A percentile compares a stretch with the other conserved stretches of the same genome.
Evolutionary conservation across 2,113 vertebrate genomes (phyloP).

Genomic region (Cyprinus carpio): DNA sequence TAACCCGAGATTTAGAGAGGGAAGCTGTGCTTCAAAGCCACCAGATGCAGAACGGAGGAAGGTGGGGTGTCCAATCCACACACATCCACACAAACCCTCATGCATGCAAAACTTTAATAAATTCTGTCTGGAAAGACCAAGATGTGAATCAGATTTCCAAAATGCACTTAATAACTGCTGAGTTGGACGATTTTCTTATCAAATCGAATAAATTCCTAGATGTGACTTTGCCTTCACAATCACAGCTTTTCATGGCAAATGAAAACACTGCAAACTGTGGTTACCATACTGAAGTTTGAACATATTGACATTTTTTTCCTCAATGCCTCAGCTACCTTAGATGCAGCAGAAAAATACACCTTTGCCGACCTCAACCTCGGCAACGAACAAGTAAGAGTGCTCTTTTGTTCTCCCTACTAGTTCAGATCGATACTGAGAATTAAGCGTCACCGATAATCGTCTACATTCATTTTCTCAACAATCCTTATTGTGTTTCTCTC

Average conservation of each 20-base stretch:
- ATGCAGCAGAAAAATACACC: conserved; percentile 76
- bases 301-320: conserved; percentile 38
- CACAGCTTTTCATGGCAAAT: neutral
- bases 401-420: neutral
- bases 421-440: neutral
- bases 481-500: neutral
- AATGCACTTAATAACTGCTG: too few species aligned
- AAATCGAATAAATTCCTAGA: neutral
- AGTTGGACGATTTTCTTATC: too few species aligned
- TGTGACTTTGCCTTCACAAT: neutral
- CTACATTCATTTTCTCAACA: neutral
- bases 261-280: neutral
- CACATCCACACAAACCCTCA: neutral
- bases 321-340: conserved; percentile 65
- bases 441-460: neutral
- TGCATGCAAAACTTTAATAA: neutral
- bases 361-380: conserved; percentile 95
- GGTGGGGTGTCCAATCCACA: conserved; percentile 69
- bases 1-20: too few species aligned
- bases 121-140: neutral
- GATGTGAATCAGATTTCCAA: neutral
- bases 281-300: conserved; percentile 14
- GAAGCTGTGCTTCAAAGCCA: conserved; percentile 91
- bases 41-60: conserved; percentile 80
- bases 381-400: conserved; percentile 85